Percentiles rank a stretch among this genome's conserved stretches.
Evolutionary conservation across 2,888 invertebrate species (phyloP).

Genomic region (Noctua fimbriata): DNA sequence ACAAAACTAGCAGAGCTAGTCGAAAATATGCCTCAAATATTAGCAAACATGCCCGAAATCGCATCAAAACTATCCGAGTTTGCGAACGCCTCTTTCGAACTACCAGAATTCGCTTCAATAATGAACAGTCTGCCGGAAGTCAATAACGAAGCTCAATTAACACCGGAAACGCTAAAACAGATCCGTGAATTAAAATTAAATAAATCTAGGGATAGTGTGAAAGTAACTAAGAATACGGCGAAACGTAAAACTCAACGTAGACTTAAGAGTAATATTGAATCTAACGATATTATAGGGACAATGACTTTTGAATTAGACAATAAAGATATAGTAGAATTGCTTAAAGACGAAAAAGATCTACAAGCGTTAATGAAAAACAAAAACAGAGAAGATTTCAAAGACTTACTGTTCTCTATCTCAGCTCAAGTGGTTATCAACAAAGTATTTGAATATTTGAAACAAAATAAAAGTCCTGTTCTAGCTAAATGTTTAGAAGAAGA

Average conservation of each 20-base stretch:
- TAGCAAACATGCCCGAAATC: constrained; percentile 87
- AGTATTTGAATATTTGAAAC: constrained; percentile 84
- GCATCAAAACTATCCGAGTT: constrained; percentile 83
- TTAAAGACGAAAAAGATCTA: constrained; percentile 82
- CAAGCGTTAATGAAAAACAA: constrained; percentile 79
- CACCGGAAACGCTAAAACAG: constrained; percentile 87
- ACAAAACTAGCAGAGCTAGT: constrained; percentile 83
- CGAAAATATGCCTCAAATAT: constrained; percentile 86
- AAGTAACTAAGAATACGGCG: constrained; percentile 86
- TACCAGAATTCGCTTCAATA: constrained; percentile 86
- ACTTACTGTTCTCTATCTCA: constrained; percentile 82
- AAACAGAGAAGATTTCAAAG: constrained; percentile 82
- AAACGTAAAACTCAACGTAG: constrained; percentile 84
- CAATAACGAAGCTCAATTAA: constrained; percentile 83
- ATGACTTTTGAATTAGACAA: constrained; percentile 84
- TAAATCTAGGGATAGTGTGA: constrained; percentile 83
- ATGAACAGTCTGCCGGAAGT: constrained; percentile 84
- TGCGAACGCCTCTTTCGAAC: constrained; percentile 82
- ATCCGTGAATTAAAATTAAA: constrained; percentile 85
- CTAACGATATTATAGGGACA: constrained; percentile 76
- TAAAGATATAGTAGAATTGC: constrained; percentile 79
- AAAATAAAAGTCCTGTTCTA: constrained; percentile 80
- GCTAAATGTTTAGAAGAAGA: constrained; percentile 81
- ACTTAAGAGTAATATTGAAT: constrained; percentile 78
- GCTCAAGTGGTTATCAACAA: constrained; percentile 86